Conservation (phyloP, 2,797 vertebrate genomes). For the Balearica regulorum region DNA sequence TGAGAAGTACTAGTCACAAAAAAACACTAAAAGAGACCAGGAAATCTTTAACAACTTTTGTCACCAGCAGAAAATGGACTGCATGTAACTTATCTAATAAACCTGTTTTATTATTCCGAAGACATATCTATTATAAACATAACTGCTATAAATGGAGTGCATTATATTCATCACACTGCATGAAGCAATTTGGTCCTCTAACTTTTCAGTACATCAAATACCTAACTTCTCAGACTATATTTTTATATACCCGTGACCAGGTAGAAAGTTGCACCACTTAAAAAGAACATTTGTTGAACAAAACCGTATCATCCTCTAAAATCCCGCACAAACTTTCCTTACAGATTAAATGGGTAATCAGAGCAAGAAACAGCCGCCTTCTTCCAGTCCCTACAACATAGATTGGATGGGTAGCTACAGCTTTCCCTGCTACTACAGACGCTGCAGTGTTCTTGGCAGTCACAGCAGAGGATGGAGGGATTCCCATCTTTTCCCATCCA, state of each 20-base stretch:
- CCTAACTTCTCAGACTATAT: neutral
- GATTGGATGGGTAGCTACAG: neutral
- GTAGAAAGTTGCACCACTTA: neutral
- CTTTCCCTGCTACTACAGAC: neutral
- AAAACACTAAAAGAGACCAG: neutral
- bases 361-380: neutral
- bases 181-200: neutral
- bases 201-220: neutral
- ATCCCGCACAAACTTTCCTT: neutral
- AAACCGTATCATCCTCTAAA: neutral
- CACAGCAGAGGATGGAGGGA: neutral
- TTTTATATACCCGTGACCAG: neutral
- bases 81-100: constrained; percentile 53
- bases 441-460: neutral
- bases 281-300: neutral
- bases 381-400: neutral
- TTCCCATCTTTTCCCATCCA: neutral
- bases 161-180: neutral
- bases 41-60: constrained; percentile 49
- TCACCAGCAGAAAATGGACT: constrained; percentile 41
- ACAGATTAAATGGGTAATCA: neutral
- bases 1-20: neutral
- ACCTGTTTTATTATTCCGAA: constrained; percentile 38
- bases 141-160: neutral
- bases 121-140: neutral